Evolutionary conservation across 2,797 vertebrate species (phyloP), one percentile per base, ranked within the genome.

Genomic region (Parauchenoglanis ngamensis): DNA sequence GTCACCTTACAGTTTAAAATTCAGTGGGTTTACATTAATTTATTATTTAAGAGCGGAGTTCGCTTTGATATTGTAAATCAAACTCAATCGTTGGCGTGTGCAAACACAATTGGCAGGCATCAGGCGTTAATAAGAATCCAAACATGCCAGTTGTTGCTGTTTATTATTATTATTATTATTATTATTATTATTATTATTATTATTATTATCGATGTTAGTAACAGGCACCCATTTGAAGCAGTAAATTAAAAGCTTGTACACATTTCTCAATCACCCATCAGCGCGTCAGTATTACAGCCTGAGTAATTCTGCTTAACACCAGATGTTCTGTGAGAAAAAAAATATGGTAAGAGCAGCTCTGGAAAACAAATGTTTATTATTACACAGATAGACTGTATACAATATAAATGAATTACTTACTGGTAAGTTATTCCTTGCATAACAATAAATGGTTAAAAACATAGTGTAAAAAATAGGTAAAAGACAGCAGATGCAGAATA

Each of bases 351-450:
- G 87, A 85, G 40, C 87, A 89, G 79, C 75, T 88, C 88, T 87
- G 87, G 63, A 91, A 90, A 87, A 91, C 91, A 90, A 82, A 89
- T 88, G 88, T 90, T 88, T 90, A 91, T 87, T 88, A 88, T 90
- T 88, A 86, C 84, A 85, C 87, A 82, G 49, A 87, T 73, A 85
- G 80, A 88, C 87, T 88, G 44, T 88, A 91, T 92, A 91, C 90
- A 91, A 90, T 90, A 86, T 89, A 86, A 92, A 92, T 91, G 49
- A 89, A 86, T 90, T 93, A 96, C 95, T 96, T 94, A 96, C 96
- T 96, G 94, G 92, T 93, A 94, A 95, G 92, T 95, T 96, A 94
- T 95, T 94, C 95, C 93, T 89, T 93, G 92, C 90, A 87, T 90
- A 92, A 93, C 91, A 92, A 94, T 92, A 89, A 94, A 93, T 90